phyloP scores from a whole-genome alignment of 2,113 vertebrate genomes.

The Poicephalus gulielmi region DNA sequence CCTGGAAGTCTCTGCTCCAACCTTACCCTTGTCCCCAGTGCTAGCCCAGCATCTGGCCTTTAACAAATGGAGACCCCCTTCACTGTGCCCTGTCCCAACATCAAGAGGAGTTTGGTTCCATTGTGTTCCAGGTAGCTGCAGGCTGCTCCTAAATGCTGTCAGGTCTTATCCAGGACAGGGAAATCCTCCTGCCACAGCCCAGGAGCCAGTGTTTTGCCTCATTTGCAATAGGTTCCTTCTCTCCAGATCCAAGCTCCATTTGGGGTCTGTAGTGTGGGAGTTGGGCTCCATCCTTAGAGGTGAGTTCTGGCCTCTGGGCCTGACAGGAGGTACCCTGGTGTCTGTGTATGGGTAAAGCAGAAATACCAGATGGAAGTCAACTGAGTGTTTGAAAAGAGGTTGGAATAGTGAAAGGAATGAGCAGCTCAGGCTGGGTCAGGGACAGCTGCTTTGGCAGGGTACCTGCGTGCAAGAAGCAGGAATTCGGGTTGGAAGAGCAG shows the following conservation, averaged over 20 bases:
- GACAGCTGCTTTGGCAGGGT: not conserved
- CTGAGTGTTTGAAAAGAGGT: not conserved
- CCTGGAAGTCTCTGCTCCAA: not conserved
- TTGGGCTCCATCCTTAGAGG: rapidly evolving
- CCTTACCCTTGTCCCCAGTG: not conserved
- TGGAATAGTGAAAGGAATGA: not conserved
- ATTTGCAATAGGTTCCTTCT: not conserved
- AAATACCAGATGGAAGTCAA: too few relatives aligned
- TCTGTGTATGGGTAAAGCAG: not conserved
- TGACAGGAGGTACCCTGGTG: not conserved
- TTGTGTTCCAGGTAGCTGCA: not conserved
- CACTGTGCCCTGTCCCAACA: not conserved
- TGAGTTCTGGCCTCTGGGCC: not conserved
- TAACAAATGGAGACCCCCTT: not conserved
- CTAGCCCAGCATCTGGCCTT: not conserved
- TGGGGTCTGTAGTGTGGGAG: not conserved
- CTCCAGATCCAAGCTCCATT: not conserved
- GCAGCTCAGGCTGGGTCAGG: not conserved
- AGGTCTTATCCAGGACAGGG: not conserved
- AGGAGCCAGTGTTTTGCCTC: not conserved
- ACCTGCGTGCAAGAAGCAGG: not conserved
- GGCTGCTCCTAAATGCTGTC: not conserved
- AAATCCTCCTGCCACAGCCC: not conserved
- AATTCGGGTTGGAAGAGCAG: not conserved
- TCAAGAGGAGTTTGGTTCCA: not conserved